Evolutionary conservation across 2,113 vertebrate species (phyloP).

Genomic region (Narcine bancroftii): DNA sequence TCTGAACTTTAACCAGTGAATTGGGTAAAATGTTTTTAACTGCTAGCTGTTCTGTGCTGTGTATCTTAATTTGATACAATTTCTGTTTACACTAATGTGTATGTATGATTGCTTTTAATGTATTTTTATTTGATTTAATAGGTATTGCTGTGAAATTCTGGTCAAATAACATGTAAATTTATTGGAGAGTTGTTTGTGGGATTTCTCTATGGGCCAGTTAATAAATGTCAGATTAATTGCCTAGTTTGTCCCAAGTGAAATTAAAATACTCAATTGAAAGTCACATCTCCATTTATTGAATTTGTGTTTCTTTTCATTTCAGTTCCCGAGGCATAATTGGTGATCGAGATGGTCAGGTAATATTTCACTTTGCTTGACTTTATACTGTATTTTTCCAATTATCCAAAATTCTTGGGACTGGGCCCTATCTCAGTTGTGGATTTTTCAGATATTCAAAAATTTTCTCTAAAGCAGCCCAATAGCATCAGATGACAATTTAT

Average conservation of each 20-base stretch:
- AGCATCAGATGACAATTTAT: no score
- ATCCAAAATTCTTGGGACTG: no score
- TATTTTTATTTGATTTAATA: neutral
- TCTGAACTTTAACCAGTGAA: no score
- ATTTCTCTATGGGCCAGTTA: neutral
- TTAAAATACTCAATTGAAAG: neutral
- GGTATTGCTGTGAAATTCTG: neutral
- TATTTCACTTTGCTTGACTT: neutral
- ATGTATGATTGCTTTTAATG: neutral
- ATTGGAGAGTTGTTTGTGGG: neutral
- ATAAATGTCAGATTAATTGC: neutral
- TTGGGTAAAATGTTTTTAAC: no score
- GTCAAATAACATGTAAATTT: neutral
- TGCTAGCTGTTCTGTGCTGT: neutral
- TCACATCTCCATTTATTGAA: neutral
- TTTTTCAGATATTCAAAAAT: no score
- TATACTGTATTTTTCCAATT: no score
- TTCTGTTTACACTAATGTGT: neutral
- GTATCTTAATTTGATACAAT: neutral
- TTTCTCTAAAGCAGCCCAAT: no score
- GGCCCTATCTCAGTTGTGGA: no score
- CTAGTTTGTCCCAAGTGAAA: neutral
- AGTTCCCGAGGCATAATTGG: constrained; percentile 16
- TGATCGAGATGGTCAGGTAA: constrained; percentile 32
- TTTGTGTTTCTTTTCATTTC: neutral